phyloP scores from a whole-genome alignment of 2,797 vertebrate species.

The Lophotriccus pileatus region DNA sequence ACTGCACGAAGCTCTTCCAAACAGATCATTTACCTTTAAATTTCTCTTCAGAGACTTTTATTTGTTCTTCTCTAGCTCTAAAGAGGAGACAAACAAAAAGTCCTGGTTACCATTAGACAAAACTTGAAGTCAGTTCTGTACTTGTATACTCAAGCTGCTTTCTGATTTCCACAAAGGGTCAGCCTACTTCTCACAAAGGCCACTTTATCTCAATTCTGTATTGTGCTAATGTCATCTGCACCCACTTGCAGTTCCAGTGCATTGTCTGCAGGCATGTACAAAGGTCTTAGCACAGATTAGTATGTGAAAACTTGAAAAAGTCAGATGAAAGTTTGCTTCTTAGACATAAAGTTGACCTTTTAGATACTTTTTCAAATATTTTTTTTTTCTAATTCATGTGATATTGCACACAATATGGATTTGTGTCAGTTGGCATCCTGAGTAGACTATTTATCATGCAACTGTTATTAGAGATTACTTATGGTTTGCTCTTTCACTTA shows the following conservation, averaged over 20 bases:
- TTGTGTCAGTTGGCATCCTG: neutral
- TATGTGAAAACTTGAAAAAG: neutral
- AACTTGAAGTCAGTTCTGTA: neutral
- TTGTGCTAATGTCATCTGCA: neutral
- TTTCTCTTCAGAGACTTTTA: neutral
- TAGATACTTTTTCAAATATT: neutral
- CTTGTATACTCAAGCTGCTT: accelerated
- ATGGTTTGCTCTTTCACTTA: neutral
- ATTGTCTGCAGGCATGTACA: neutral
- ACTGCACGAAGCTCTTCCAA: neutral
- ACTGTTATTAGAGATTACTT: neutral
- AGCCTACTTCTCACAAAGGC: neutral
- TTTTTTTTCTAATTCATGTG: neutral
- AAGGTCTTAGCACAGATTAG: neutral
- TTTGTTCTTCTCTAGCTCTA: neutral
- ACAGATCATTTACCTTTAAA: neutral
- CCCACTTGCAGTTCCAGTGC: neutral
- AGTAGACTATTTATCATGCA: neutral
- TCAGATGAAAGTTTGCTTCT: neutral
- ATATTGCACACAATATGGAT: neutral
- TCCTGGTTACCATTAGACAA: neutral
- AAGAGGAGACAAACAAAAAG: neutral
- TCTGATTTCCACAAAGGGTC: neutral
- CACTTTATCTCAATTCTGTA: neutral
- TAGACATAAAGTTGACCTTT: neutral